Evolutionary conservation across 2,888 invertebrate genomes (phyloP).

Genomic region (Dendrolimus houi): DNA sequence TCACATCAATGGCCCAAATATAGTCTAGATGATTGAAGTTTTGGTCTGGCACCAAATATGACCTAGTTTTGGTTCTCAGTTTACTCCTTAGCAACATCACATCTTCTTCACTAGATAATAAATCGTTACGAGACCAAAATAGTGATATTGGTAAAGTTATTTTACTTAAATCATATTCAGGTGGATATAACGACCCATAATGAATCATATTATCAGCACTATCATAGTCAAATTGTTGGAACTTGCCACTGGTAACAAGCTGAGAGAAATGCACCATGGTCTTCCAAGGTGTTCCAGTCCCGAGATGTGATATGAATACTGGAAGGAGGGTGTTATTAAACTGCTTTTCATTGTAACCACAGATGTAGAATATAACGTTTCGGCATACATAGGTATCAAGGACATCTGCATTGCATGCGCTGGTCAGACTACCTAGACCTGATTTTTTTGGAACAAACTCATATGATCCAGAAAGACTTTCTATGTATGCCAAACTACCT

Average conservation of each 20-base stretch:
- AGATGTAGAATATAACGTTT: slow-evolving; percentile 82
- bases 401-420: slow-evolving; percentile 71
- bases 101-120: slow-evolving; percentile 80
- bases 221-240: slow-evolving; percentile 84
- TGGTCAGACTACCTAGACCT: slow-evolving; percentile 72
- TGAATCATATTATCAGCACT: slow-evolving; percentile 62
- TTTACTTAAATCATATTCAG: slow-evolving; percentile 77
- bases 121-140: slow-evolving; percentile 83
- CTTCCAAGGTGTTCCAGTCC: slow-evolving; percentile 86
- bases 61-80: slow-evolving; percentile 63
- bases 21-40: slow-evolving; percentile 86
- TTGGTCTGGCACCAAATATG: slow-evolving; percentile 73
- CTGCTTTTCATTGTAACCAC: slow-evolving; percentile 82
- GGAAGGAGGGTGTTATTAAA: slow-evolving; percentile 83
- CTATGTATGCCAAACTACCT: slow-evolving; percentile 75
- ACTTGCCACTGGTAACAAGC: slow-evolving; percentile 68
- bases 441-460: slow-evolving; percentile 83
- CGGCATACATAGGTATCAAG: slow-evolving; percentile 79
- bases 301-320: slow-evolving; percentile 80
- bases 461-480: slow-evolving; percentile 79
- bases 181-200: slow-evolving; percentile 76
- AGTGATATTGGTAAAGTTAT: slow-evolving; percentile 78
- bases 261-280: slow-evolving; percentile 83
- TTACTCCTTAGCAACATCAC: slow-evolving; percentile 63
- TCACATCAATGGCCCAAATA: slow-evolving; percentile 79